Evolutionary conservation across 2,888 invertebrate genomes (phyloP).

Genomic region (Byasa hedistus): DNA sequence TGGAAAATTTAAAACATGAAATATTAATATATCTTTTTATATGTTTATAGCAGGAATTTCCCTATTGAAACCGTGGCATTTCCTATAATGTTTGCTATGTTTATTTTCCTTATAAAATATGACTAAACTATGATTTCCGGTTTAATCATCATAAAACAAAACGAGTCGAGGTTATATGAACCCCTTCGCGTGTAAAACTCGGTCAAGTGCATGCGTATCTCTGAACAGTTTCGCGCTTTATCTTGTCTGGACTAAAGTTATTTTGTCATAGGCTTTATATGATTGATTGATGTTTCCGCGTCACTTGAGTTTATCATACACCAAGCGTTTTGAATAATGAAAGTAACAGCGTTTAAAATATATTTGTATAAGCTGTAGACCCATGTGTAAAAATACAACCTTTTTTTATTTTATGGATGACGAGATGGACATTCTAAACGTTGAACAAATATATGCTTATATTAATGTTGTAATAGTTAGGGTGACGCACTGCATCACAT

Average conservation of each 20-base stretch:
- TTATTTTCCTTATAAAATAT: slow-evolving; percentile 14
- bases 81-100: background rate
- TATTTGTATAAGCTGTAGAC: too few species aligned
- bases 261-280: slow-evolving; percentile 16
- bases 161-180: slow-evolving; percentile 12
- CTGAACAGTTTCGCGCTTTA: slow-evolving; percentile 12
- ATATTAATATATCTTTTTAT: too few species aligned
- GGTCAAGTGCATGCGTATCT: slow-evolving; percentile 27
- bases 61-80: background rate
- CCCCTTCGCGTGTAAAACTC: slow-evolving; percentile 2
- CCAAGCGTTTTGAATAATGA: too few species aligned
- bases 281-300: slow-evolving; percentile 9
- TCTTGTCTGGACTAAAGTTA: slow-evolving; percentile 14
- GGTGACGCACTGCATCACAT: too few species aligned
- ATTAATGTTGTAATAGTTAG: too few species aligned
- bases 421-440: too few species aligned
- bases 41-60: background rate
- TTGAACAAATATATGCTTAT: too few species aligned
- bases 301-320: background rate
- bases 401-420: too few species aligned
- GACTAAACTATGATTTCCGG: slow-evolving; percentile 9
- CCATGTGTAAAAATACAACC: too few species aligned
- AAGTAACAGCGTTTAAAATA: too few species aligned
- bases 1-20: too few species aligned
- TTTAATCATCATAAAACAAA: slow-evolving; percentile 5